Evolutionary conservation across 1,140 invertebrate species (phyloP), one percentile per base, ranked within the genome.

Genomic region (Drepana arcuata): DNA sequence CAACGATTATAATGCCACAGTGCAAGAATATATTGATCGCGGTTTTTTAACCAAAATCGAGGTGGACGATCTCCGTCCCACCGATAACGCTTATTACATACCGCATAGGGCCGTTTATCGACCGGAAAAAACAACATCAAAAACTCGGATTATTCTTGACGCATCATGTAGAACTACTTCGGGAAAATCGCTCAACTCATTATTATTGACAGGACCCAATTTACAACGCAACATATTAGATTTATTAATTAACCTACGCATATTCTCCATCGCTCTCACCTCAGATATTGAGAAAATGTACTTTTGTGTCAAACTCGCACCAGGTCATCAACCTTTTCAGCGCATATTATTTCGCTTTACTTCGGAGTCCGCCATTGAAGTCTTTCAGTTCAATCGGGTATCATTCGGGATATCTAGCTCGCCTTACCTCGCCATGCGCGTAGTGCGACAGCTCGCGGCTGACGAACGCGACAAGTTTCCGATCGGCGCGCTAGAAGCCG

Each of bases 201-300:
- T 21, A 21, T 9, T 21, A 5, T 9, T 5, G 4, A 21, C 18
- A 5, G 18, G 18, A 21, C 18, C 18, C 9, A 21, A 21, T 21
- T 9, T 21, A 4, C 18, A 21, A 9, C 4, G 18, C 9, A 21
- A 21, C 9, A 21, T 21, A 5, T 21, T 21, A 5, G 18, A 21
- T 5, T 9, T 21, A 9, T 21, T 21, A 9, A 21, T 21, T 5
- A 21, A 21, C 9, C 9, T 21, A 9, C 18, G 18, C 18, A 21
- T 21, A 9, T 21, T 5, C 9, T 15, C 13, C 1, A 26, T 54
- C 14, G 48, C 58, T 4, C 32, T 71, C 11, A 39, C 41, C 1
- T 48, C 54, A 0, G 67, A 73, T 28, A 48, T 67, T n/a, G 15
- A 24, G 2, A 47, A 72, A 37, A 71, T 74, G 60, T 79, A 54